phyloP scores from a whole-genome alignment of 2,797 vertebrate genomes.

The Pseudochromis fuscus region DNA sequence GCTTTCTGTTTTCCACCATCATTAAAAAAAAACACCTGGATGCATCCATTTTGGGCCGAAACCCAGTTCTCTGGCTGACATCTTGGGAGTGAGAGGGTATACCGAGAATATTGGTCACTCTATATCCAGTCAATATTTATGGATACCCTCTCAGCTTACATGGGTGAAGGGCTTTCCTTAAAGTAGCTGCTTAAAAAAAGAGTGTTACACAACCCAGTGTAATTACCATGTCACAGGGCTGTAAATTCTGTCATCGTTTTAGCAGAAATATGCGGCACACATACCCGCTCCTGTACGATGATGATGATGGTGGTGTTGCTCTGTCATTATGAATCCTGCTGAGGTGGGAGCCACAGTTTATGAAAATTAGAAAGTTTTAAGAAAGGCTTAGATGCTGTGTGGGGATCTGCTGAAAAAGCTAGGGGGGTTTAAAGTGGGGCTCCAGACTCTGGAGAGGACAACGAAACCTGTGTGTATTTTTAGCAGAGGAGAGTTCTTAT shows the following conservation, averaged over 20 bases:
- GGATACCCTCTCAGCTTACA: constrained; percentile 74
- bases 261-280: constrained; percentile 37
- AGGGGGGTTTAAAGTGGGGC: too few species aligned
- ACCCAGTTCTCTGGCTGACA: constrained; percentile 3
- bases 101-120: constrained; percentile 54
- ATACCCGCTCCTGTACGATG: not conserved
- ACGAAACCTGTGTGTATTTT: constrained; percentile 70
- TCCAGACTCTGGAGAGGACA: constrained; percentile 40
- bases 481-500: constrained; percentile 87
- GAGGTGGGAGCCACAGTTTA: not conserved
- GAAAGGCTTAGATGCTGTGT: constrained; percentile 8
- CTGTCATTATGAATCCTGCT: not conserved
- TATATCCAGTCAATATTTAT: constrained; percentile 78
- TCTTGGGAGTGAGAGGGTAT: constrained; percentile 5
- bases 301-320: too few species aligned
- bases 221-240: constrained; percentile 67
- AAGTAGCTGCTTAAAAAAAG: constrained; percentile 75
- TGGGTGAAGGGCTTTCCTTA: constrained; percentile 69
- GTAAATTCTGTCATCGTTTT: constrained; percentile 75
- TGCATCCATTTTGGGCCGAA: constrained; percentile 11
- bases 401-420: too few species aligned
- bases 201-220: constrained; percentile 64
- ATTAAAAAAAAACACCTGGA: constrained; percentile 12
- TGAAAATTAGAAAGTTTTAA: constrained; percentile 22
- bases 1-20: not conserved